Conservation (phyloP, 64 coral and sea anemone genomes). For the Montipora sp. region DNA sequence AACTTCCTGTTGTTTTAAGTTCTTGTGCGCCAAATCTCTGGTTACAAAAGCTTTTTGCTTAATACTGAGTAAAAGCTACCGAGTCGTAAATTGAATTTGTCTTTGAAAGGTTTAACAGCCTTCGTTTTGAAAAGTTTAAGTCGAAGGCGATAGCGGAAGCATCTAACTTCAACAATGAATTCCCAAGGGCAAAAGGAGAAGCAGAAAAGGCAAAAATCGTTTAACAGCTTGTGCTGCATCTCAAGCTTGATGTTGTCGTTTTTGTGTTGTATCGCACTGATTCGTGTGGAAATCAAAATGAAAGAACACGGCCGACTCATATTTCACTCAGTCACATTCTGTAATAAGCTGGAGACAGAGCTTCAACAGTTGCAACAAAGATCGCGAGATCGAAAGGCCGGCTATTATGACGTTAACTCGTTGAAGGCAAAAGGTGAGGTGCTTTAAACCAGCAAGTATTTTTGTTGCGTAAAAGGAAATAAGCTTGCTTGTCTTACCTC, state of each 20-base stretch:
- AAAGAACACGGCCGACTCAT: conserved; percentile 23
- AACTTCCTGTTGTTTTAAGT: too few relatives aligned
- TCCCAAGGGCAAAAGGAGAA: not conserved
- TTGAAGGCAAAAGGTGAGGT: not conserved
- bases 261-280: not conserved
- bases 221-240: not conserved
- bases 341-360: conserved; percentile 13
- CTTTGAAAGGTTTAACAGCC: too few relatives aligned
- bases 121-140: too few relatives aligned
- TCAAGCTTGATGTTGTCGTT: conserved; percentile 37
- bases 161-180: not conserved
- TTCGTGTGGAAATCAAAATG: conserved; percentile 32
- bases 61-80: too few relatives aligned
- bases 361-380: not conserved
- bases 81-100: too few relatives aligned
- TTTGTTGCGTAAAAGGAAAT: too few relatives aligned
- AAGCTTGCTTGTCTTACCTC: too few relatives aligned
- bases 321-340: conserved; percentile 24
- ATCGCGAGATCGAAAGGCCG: not conserved
- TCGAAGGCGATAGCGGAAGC: too few relatives aligned
- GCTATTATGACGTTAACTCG: not conserved
- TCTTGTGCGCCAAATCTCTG: too few relatives aligned
- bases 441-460: not conserved
- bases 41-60: too few relatives aligned
- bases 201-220: not conserved